Evolutionary conservation across 2,113 vertebrate species (phyloP), one percentile per base, ranked within the genome.

Genomic region (Polypterus bichir): DNA sequence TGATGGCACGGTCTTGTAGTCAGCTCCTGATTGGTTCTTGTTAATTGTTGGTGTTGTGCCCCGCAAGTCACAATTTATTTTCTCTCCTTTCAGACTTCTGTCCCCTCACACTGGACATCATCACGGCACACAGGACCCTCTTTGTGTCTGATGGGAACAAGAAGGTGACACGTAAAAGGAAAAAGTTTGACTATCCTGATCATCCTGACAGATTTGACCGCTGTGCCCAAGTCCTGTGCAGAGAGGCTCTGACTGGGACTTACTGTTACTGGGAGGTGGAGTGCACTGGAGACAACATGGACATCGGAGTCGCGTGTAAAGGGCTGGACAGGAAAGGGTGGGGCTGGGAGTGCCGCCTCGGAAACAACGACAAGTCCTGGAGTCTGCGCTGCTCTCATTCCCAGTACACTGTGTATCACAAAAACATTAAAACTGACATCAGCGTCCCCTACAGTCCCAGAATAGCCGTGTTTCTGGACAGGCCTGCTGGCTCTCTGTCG

Each of bases 201-300:
- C 84, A 85, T 54, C 84, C 81, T 0, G 76, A 76, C 0, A 83
- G 85, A 63, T 98, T 97, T 1, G 67, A 92, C 47, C 78, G 85
- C 57, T 87, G 89, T 59, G 94, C 90, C 74, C 96, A 97, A 79
- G 86, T 90, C 46, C 78, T 91, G 63, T 97, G 93, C 47, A 59
- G 44, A 0, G 87, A 97, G 77, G 67, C 84, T 7, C 83, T 88
- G 48, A 69, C 61, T 48, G 72, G 72, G 0, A 90, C 88, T 56
- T 82, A 69, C 3, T 89, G 92, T 74, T 98, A 97, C 82, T 98
- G 96, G 94, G 94, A 97, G 74, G 84, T 87, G 0, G 76, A 74
- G 62, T 70, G 85, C 62, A 87, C 79, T 3, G 80, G 78, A 45
- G 88, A 94, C 0, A 82, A 93, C 68, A 86, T 90, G 1, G 27